Base-by-base conservation (phyloP, 2,113 vertebrate genomes). In the Montifringilla adamsi region DNA sequence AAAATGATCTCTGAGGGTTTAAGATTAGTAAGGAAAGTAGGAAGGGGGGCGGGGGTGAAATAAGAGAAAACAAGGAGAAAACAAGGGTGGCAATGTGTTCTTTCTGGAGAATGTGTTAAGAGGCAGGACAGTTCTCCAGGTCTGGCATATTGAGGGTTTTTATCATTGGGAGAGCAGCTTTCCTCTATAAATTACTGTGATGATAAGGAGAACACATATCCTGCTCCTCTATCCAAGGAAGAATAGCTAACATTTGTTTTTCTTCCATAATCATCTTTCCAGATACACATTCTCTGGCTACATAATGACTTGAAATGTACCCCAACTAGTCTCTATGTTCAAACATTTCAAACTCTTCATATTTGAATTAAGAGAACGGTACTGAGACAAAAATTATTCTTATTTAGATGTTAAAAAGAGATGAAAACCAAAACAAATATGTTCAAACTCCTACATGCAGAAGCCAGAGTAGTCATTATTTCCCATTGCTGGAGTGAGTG, bases 221-320 rank as follows among this genome's bases (percentile, higher is more conserved):
- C 53, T 76, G 53, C 49, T 79, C n/a, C 41, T 53, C n/a, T 76
- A 10, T 70, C 60, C 69, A 62, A 37, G 46, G 60, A 87, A 84
- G 24, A 75, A 72, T 67, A 72, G 11, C 20, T 60, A 52, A 4
- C 15, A 7, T n/a, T 72, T 85, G 16, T 68, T 91, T 87, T 93
- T 66, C 37, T 93, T 55, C 58, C 67, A 33, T 83, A 64, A 95
- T 66, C 77, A 39, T 89, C 70, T 95, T 96, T 82, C 81, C 84
- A 93, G 77, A 58, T 68, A 49, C 28, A 9, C 37, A 20, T 52
- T 89, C 39, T 76, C 22, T 92, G 69, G 49, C 44, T 69, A 4
- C 11, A 7, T n/a, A 56, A 52, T 20, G 55, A 60, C 44, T 78
- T 73, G 75, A 92, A 83, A 79, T 77, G 18, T 49, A 47, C 27